Conservation (phyloP, 2,797 vertebrate species). For the Periparus ater region DNA sequence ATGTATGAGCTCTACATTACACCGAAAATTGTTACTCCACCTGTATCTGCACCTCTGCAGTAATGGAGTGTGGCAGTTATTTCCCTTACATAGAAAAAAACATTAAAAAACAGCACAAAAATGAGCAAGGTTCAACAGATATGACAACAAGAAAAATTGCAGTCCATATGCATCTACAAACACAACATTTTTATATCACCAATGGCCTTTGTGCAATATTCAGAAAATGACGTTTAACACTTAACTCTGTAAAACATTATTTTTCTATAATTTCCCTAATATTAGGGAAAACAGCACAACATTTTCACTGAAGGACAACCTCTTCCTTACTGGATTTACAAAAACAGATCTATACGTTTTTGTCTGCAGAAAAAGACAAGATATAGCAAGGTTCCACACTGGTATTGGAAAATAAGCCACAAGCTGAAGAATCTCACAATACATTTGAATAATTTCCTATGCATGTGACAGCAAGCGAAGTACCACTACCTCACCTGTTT, state of each 20-base stretch:
- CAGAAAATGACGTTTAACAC: neutral
- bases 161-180: neutral
- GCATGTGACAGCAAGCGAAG: neutral
- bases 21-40: neutral
- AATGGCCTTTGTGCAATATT: neutral
- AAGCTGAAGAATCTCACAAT: neutral
- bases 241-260: neutral
- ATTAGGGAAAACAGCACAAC: neutral
- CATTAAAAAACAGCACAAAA: neutral
- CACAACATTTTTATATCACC: neutral
- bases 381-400: neutral
- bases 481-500: neutral
- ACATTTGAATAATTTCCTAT: neutral
- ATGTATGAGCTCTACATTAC: neutral
- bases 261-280: neutral
- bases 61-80: neutral
- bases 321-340: neutral
- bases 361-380: neutral
- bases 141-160: neutral
- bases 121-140: neutral
- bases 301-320: neutral
- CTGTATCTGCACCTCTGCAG: neutral
- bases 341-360: neutral
- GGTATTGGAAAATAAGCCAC: neutral
- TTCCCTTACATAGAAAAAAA: neutral